These are phyloP conservation scores for Distichodus sexfasciatus DNA, from an alignment of 2,797 vertebrate species.

Conservation along the genomic window DNA sequence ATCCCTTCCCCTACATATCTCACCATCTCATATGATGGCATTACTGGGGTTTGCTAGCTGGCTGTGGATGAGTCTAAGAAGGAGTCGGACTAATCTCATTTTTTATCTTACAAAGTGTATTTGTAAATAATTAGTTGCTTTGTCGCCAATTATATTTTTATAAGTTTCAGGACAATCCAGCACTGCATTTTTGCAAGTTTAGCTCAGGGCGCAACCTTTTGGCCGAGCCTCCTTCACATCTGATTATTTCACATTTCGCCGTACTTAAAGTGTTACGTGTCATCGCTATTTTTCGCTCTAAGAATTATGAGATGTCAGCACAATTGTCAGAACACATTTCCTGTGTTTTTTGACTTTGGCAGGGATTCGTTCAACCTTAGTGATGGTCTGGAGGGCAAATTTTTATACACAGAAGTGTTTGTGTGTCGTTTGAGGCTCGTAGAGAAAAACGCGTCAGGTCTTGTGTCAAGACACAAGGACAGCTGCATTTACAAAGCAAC, in stretches of 20 bases:
- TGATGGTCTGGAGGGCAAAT: not conserved
- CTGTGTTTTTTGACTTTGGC: not conserved
- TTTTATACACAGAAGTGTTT: not conserved
- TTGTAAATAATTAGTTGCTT: conserved; percentile 7
- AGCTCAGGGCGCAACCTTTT: not conserved
- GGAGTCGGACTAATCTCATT: not conserved
- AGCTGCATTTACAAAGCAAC: no score
- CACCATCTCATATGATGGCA: not conserved
- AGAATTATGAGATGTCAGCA: not conserved
- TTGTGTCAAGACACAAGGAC: not conserved
- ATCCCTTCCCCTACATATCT: not conserved
- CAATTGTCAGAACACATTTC: not conserved
- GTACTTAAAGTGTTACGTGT: not conserved
- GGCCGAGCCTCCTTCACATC: not conserved
- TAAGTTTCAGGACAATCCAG: no score
- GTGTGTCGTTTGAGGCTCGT: not conserved
- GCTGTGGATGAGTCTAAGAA: not conserved
- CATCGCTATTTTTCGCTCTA: conserved; percentile 2
- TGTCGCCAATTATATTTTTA: not conserved
- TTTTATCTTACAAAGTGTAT: not conserved
- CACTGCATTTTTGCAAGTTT: no score
- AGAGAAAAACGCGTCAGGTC: not conserved
- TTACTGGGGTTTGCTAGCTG: conserved; percentile 1
- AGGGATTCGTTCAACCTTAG: not conserved
- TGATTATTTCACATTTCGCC: conserved; percentile 3